These are phyloP conservation scores for Acrobasis suavella DNA, from an alignment of 2,888 invertebrate genomes.

Conservation along the genomic window DNA sequence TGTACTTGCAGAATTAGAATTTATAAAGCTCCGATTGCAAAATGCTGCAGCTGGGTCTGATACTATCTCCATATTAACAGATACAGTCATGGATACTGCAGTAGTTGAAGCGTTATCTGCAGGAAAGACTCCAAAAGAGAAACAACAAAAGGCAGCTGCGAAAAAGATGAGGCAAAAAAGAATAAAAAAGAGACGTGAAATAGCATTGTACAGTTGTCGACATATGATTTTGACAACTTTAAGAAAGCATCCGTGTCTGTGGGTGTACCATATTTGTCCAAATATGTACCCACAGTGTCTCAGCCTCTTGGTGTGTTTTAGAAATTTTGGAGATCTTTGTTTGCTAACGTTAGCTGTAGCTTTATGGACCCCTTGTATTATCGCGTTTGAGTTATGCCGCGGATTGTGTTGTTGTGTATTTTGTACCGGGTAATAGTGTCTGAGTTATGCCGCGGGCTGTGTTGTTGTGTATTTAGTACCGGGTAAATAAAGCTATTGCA, in stretches of 20 bases:
- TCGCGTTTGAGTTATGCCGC: constrained; percentile 49
- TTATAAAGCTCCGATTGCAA: constrained; percentile 44
- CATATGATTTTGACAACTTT: constrained; percentile 49
- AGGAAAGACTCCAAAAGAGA: constrained; percentile 45
- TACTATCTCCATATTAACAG: constrained; percentile 40
- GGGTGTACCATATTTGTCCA: constrained; percentile 59
- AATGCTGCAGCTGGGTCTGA: constrained; percentile 45
- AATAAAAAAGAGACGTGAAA: constrained; percentile 40
- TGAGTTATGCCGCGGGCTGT: constrained; percentile 47
- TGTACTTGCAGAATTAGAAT: constrained; percentile 34
- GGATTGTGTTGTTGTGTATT: constrained; percentile 47
- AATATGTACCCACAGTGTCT: constrained; percentile 56
- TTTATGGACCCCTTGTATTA: constrained; percentile 57
- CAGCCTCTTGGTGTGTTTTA: constrained; percentile 39
- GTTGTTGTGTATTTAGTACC: constrained; percentile 52
- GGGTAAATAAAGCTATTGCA: constrained; percentile 9
- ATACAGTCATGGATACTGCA: constrained; percentile 43
- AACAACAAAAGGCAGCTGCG: constrained; percentile 30
- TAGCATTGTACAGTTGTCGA: constrained; percentile 45
- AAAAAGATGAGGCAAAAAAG: constrained; percentile 37
- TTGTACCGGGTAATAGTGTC: constrained; percentile 40
- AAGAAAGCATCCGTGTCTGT: constrained; percentile 55
- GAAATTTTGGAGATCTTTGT: constrained; percentile 41
- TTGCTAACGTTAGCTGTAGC: constrained; percentile 50
- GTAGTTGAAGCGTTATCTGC: constrained; percentile 42